Base-by-base conservation (phyloP, 1,140 invertebrate species). In the Anadara kagoshimensis region DNA sequence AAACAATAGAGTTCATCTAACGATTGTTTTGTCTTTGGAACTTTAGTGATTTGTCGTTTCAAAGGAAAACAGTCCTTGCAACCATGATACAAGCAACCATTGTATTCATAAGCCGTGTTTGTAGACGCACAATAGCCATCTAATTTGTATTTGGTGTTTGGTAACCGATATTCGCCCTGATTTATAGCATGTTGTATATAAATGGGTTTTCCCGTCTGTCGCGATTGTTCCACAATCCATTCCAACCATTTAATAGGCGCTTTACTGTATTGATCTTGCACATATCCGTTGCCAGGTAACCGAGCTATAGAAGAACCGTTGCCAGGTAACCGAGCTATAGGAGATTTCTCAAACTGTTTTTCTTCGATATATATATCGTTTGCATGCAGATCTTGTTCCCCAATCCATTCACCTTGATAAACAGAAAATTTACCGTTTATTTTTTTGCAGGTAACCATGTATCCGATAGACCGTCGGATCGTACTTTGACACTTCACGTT, bases 11-110 rank as follows among this genome's bases (percentile, higher is more conserved):
- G 29, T 57, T 81, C 75, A 1, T 18, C 45, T 44, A 80, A 58
- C 0, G 71, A 61, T 22, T 73, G 68, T 47, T 65, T 41, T 3
- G 68, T 79, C 5, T 20, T 22, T 44, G 72, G 49, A 22, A 53
- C 43, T 49, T 44, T 72, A 36, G 43, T 58, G 5, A 10, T 47
- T 5, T 20, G 8, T 36, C 62, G 61, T 7, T 59, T 68, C 18
- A 61, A 14, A 0, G 65, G 68, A 58, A 65, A 78, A 74, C 80
- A 82, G 12, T 49, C 29, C 16, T 53, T 64, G 29, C 59, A 62
- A 24, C 59, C 59, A 36, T 62, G 59, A 45, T 22, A 62, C 22
- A 24, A 20, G 29, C 64, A 66, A 51, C 71, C 71, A 4, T 61
- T 45, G 22, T 68, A 63, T 45, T 73, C 71, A 44, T 73, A 68